Evolutionary conservation across 2,797 vertebrate genomes (phyloP).

Genomic region (Sardinella longiceps): DNA sequence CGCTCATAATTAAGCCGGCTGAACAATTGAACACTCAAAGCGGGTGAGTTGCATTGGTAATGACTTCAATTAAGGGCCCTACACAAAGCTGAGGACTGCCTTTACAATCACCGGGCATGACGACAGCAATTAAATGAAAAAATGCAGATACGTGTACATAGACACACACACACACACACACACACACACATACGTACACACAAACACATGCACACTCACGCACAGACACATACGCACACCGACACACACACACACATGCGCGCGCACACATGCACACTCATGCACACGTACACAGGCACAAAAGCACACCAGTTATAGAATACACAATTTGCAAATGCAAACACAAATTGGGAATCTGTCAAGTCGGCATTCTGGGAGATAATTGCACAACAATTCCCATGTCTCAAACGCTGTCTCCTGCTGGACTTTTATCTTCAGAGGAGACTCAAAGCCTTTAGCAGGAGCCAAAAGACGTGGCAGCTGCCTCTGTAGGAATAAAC

Average conservation of each 20-base stretch:
- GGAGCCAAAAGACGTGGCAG: neutral
- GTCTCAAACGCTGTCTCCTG: neutral
- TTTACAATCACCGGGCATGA: constrained; percentile 63
- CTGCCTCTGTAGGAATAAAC: constrained; percentile 4
- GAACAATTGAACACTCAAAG: constrained; percentile 75
- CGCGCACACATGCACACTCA: constrained; percentile 49
- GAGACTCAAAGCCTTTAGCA: neutral
- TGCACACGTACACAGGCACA: constrained; percentile 53
- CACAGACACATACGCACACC: constrained; percentile 25
- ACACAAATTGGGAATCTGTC: neutral
- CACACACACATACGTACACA: neutral
- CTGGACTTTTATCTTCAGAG: neutral
- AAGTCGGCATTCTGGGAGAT: neutral
- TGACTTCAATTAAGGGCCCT: constrained; percentile 77
- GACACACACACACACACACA: neutral
- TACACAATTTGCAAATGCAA: constrained; percentile 60
- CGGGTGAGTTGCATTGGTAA: constrained; percentile 69
- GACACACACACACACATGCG: constrained; percentile 33
- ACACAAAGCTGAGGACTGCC: constrained; percentile 67
- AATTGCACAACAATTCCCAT: neutral
- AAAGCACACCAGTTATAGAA: constrained; percentile 71
- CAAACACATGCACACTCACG: neutral
- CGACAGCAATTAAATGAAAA: constrained; percentile 76
- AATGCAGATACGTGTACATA: constrained; percentile 69
- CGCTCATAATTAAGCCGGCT: constrained; percentile 74